Conservation (phyloP, 2,888 invertebrate species). For the Xestoiulus laeticollis region DNA sequence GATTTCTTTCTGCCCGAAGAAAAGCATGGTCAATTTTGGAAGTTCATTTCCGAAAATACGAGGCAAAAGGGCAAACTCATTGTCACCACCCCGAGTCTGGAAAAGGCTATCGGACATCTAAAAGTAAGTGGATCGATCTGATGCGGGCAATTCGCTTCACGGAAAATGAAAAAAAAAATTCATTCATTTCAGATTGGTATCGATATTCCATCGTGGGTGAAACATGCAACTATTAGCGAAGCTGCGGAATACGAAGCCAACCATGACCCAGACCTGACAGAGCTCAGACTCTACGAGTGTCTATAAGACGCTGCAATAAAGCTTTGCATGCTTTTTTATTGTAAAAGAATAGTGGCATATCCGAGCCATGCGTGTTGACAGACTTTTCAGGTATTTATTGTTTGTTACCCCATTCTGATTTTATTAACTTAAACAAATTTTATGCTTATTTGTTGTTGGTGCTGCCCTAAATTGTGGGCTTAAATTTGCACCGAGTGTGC, state of each 20-base stretch:
- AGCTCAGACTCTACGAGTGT: slow-evolving; percentile 56
- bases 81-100: slow-evolving; percentile 71
- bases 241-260: slow-evolving; percentile 53
- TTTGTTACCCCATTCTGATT: slow-evolving; percentile 1
- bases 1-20: slow-evolving; percentile 73
- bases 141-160: no score
- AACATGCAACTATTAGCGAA: slow-evolving; percentile 56
- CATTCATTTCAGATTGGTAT: slow-evolving; percentile 56
- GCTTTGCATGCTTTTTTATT: neutral
- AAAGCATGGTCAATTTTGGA: slow-evolving; percentile 72
- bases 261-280: slow-evolving; percentile 56
- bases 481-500: neutral
- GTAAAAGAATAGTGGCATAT: neutral
- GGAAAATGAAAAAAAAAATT: no score
- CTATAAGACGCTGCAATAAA: neutral
- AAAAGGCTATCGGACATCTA: slow-evolving; percentile 68
- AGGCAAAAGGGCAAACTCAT: slow-evolving; percentile 69
- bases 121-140: slow-evolving; percentile 56
- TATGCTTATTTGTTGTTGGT: neutral
- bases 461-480: neutral
- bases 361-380: neutral
- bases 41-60: slow-evolving; percentile 69
- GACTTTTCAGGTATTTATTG: neutral
- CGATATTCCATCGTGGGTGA: slow-evolving; percentile 58
- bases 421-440: neutral